A percentile compares a stretch with the other conserved stretches of the same genome.
Evolutionary conservation across 2,797 vertebrate species (phyloP).

Genomic region (Triplophysa bombifrons): DNA sequence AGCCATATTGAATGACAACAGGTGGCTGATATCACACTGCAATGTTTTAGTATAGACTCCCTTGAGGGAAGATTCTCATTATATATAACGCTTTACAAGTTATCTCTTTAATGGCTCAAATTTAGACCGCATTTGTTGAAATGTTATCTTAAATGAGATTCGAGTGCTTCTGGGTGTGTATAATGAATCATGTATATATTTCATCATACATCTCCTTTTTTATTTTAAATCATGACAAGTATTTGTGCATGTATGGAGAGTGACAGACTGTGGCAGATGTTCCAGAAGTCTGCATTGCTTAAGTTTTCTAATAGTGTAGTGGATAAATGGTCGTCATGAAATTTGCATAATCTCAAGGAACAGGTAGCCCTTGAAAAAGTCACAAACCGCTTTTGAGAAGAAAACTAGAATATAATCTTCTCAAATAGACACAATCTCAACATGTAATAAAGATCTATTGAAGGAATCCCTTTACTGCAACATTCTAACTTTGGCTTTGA

Average conservation of each 20-base stretch:
- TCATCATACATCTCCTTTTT: not conserved
- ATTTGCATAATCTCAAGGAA: conserved; percentile 13
- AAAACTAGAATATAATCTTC: not conserved
- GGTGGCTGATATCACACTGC: conserved; percentile 25
- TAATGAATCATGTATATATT: not conserved
- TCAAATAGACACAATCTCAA: not conserved
- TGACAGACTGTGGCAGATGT: not conserved
- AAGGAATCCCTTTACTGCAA: conserved; percentile 11
- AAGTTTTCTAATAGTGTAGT: conserved; percentile 3
- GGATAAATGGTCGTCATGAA: not conserved
- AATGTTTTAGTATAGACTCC: not conserved
- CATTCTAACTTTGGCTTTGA: conserved; percentile 27
- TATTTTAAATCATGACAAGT: not conserved
- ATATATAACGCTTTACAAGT: not conserved
- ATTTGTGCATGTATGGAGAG: not conserved
- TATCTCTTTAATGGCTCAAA: not conserved
- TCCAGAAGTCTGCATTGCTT: too few species aligned
- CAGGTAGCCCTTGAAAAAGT: conserved; percentile 5
- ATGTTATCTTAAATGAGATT: not conserved
- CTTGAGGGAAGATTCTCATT: not conserved
- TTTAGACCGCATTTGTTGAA: not conserved
- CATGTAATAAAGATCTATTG: not conserved
- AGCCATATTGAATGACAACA: conserved; percentile 31
- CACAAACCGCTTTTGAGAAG: conserved; percentile 11
- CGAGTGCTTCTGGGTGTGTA: not conserved